Conservation (phyloP, 2,113 vertebrate species). For the Zapus hudsonius region DNA sequence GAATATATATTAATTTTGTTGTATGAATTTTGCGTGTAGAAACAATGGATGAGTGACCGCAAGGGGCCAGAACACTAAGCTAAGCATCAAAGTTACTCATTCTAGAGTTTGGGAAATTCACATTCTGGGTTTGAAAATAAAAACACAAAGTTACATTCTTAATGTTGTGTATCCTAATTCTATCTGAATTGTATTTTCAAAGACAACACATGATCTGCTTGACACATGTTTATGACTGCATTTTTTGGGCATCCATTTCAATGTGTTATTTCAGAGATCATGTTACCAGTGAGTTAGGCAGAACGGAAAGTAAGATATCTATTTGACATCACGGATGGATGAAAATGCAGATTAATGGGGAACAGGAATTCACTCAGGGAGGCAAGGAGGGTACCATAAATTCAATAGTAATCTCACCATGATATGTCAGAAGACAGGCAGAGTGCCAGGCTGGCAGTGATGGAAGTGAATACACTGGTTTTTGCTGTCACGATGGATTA, state of each 20-base stretch:
- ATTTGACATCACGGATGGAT: conserved; percentile 79
- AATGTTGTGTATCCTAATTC: accelerated
- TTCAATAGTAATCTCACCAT: conserved; percentile 74
- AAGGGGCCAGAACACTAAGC: not conserved
- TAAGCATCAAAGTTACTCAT: not conserved
- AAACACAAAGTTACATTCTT: conserved; percentile 46
- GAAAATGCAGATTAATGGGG: conserved; percentile 76
- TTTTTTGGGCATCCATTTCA: conserved; percentile 79
- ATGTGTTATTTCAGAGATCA: conserved; percentile 75
- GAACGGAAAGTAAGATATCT: conserved; percentile 57
- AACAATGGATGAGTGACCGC: not conserved
- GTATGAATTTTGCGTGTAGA: not conserved
- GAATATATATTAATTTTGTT: not conserved
- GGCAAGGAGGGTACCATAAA: conserved; percentile 59
- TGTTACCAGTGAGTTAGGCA: conserved; percentile 73
- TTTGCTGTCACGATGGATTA: conserved; percentile 25
- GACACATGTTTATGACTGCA: conserved; percentile 74
- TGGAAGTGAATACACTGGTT: conserved; percentile 18
- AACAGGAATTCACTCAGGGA: conserved; percentile 58
- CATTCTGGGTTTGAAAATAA: conserved; percentile 33
- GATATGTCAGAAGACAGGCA: conserved; percentile 58
- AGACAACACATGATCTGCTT: conserved; percentile 65
- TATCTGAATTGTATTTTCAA: conserved; percentile 70
- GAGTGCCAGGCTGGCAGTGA: conserved; percentile 55
- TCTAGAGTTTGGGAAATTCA: conserved; percentile 30